These are phyloP conservation scores for Gouania willdenowi DNA, from an alignment of 2,797 vertebrate genomes.

Conservation along the genomic window DNA sequence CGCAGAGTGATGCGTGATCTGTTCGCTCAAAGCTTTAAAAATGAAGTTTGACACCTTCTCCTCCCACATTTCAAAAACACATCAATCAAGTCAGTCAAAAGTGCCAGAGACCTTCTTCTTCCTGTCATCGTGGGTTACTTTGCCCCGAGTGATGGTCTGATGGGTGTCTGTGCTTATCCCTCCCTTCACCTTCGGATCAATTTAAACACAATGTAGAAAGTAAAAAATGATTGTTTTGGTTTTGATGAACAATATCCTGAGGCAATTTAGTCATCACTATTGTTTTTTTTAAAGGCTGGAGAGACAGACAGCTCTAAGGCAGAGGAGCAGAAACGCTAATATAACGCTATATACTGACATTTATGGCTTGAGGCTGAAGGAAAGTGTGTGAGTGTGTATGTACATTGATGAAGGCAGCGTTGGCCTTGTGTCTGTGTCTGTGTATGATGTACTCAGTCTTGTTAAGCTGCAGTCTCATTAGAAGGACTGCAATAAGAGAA, in stretches of 20 bases:
- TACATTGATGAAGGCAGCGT: conserved; percentile 32
- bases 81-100: conserved; percentile 74
- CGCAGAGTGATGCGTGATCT: conserved; percentile 34
- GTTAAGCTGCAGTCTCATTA: conserved; percentile 27
- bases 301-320: conserved; percentile 25
- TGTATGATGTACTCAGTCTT: conserved; percentile 31
- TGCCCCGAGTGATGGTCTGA: conserved; percentile 65
- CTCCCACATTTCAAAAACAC: conserved; percentile 65
- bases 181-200: conserved; percentile 33
- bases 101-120: conserved; percentile 65
- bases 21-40: conserved; percentile 37
- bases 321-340: conserved; percentile 17
- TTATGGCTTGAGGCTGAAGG: conserved; percentile 34
- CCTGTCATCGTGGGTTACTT: conserved; percentile 66
- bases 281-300: too few species aligned
- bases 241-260: conserved; percentile 59
- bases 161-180: conserved; percentile 28
- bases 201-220: conserved; percentile 50
- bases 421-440: conserved; percentile 46
- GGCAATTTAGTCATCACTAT: conserved; percentile 66
- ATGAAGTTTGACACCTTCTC: conserved; percentile 56
- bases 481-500: conserved; percentile 21
- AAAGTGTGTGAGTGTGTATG: conserved; percentile 9
- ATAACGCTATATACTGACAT: conserved; percentile 41
- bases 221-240: conserved; percentile 57